Conservation (phyloP, 2,113 vertebrate genomes). For the Ptilorrhoa leucosticta region DNA sequence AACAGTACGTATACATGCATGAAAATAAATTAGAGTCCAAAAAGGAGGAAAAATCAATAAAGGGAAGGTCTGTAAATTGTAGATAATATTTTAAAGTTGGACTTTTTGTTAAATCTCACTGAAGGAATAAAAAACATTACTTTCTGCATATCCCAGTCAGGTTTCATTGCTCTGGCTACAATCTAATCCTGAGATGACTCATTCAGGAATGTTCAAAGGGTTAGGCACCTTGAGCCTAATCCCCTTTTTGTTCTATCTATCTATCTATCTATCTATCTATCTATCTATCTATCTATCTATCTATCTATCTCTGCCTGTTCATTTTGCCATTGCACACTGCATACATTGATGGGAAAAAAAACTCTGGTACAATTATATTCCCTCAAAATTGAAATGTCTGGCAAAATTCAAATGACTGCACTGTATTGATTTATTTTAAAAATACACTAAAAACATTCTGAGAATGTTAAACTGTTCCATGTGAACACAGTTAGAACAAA, state of each 20-base stretch:
- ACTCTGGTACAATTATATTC: not conserved
- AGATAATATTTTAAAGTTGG: not conserved
- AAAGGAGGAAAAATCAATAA: not conserved
- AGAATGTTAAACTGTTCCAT: not conserved
- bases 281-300: no score
- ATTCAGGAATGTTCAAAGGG: not conserved
- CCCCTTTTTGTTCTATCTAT: not conserved
- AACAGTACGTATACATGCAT: not conserved
- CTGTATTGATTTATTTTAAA: not conserved
- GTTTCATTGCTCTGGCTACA: not conserved
- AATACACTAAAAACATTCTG: not conserved
- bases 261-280: not conserved
- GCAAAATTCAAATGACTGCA: not conserved
- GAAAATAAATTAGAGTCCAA: not conserved
- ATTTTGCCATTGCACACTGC: not conserved
- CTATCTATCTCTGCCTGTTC: not conserved
- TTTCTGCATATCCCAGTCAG: not conserved
- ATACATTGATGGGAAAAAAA: not conserved
- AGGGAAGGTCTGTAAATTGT: not conserved
- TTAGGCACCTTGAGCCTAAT: not conserved
- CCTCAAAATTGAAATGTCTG: not conserved
- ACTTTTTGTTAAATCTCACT: not conserved
- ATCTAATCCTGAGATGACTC: not conserved
- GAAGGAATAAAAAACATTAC: not conserved
- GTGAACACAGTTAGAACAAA: not conserved